Evolutionary conservation across 2,888 invertebrate species (phyloP), one percentile per base, ranked within the genome.

Genomic region (Tubulanus polymorphus): DNA sequence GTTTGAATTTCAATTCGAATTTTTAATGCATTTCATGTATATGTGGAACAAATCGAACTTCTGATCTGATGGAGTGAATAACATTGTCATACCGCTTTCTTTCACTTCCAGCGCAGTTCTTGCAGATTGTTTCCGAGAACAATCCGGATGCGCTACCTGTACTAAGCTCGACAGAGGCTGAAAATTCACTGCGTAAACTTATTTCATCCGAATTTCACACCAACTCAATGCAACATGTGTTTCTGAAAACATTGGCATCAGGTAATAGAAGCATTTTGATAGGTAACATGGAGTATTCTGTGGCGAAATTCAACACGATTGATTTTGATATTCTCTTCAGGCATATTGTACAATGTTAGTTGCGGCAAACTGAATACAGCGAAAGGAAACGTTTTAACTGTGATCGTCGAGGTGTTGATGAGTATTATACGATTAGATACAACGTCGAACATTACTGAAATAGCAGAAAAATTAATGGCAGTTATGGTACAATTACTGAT

Each of bases 61-160:
- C n/a, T n/a, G n/a, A n/a, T n/a, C n/a, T n/a, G n/a, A n/a, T n/a
- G n/a, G n/a, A n/a, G n/a, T n/a, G n/a, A n/a, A n/a, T n/a, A n/a
- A n/a, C n/a, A n/a, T n/a, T n/a, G n/a, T n/a, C n/a, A 8, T 41
- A 8, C 23, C 6, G 26, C 35, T 3, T 55, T 30, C 59, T 8
- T 32, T 48, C 12, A 47, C 81, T 62, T 82, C 84, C 83, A 57
- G 83, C 86, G 37, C 87, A 88, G 67, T 88, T 87, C 69, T 75
- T 89, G 6, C 82, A 87, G 67, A 87, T 88, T 3, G 83, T 88
- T 37, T 84, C 87, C 0, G 89, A 89, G 78, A 87, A 88, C 62
- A 89, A 89, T 75, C 78, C 82, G 0, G 72, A 77, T 55, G 84
- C 41, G 6, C 23, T 23, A 20, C 23, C 41, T 41, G 41, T 15